Evolutionary conservation across 1,140 invertebrate genomes (phyloP), one percentile per base, ranked within the genome.

Genomic region (Lasioglossum baleicum): DNA sequence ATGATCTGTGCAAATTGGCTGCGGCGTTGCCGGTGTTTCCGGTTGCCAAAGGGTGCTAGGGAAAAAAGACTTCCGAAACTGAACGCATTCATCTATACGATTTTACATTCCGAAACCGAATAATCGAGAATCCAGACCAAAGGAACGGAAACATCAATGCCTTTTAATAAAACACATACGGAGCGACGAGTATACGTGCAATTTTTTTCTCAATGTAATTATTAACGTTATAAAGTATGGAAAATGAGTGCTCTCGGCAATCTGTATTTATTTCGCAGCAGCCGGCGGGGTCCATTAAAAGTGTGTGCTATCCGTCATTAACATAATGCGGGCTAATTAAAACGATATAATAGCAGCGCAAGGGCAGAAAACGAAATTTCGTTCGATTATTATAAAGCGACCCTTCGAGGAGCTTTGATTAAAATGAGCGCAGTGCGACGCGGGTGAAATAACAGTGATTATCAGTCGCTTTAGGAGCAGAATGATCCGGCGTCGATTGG

Each of bases 1-100:
- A 67, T 67, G 65, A 51, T 22, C 65, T 67, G 65, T 67, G 65
- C 65, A 67, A 67, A 67, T 67, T 67, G 65, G n/a, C 65, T 42
- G 65, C 65, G 22, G 64, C n/a, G 40, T n/a, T 7, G 17, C 31
- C 35, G 40, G 13, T 31, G 35, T 15, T 7, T 48, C 42, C 65
- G 65, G 15, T 7, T 15, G 51, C 13, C 8, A 48, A 48, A 48
- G 44, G 44, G 8, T 13, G 10, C 44, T 11, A 35, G 35, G 35
- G 44, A 48, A 48, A 48, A 48, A 48, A 0, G 44, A 48, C 44
- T 48, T 11, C 2, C 0, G 11, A 11, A 48, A 48, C 44, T 48
- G 44, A 0, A 11, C 13, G 11, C 44, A 48, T 48, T 48, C 10
- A 10, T 13, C 44, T 0, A 48, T 11, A 48, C 13, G 10, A 2